Conservation (phyloP, 2,797 vertebrate genomes). For the Discoglossus pictus region DNA sequence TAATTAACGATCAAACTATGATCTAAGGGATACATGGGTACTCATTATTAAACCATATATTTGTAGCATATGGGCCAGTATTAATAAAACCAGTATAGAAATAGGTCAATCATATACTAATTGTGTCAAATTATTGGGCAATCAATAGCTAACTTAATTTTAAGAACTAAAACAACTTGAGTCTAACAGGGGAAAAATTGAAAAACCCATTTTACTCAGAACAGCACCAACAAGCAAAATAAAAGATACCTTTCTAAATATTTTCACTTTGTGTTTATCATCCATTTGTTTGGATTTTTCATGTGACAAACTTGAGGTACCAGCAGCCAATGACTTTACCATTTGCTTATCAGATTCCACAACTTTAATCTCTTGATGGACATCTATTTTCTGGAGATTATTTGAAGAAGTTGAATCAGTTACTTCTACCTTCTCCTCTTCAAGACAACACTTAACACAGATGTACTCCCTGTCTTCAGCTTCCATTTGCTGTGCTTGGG, state of each 20-base stretch:
- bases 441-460: slow-evolving; percentile 92
- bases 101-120: too few species aligned
- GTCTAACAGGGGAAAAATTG: too few species aligned
- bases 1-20: too few species aligned
- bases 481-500: slow-evolving; percentile 93
- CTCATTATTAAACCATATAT: too few species aligned
- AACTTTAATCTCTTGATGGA: slow-evolving; percentile 72
- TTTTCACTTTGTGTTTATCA: slow-evolving; percentile 73
- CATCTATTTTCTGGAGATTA: slow-evolving; percentile 64
- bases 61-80: too few species aligned
- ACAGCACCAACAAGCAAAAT: not conserved
- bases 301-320: slow-evolving; percentile 51
- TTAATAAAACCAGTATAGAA: too few species aligned
- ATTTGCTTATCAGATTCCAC: slow-evolving; percentile 74
- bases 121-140: too few species aligned
- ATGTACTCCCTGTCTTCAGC: slow-evolving; percentile 97
- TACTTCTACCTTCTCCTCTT: slow-evolving; percentile 79
- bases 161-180: too few species aligned
- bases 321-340: slow-evolving; percentile 64
- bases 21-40: too few species aligned
- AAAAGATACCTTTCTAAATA: slow-evolving; percentile 79
- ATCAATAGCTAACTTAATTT: too few species aligned
- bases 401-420: slow-evolving; percentile 61
- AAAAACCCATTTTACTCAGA: too few species aligned
- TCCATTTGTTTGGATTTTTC: slow-evolving; percentile 65